Base-by-base conservation (phyloP, 2,888 invertebrate genomes). In the Electrophaes corylata region DNA sequence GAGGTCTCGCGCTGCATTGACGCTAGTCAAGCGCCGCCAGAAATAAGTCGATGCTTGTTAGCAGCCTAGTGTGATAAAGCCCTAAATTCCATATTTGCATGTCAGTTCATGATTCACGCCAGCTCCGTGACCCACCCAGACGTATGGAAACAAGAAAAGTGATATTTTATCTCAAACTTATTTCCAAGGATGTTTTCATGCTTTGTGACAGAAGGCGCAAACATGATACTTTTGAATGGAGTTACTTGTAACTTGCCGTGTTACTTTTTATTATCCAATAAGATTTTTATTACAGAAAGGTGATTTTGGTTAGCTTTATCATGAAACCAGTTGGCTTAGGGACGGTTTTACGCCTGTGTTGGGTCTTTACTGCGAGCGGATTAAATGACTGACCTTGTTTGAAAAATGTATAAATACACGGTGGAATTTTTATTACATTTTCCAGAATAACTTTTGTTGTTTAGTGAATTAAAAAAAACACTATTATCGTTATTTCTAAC, bases 141-240 rank as follows among this genome's bases (percentile, higher is more conserved):
- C 39, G 50, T 64, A 60, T 47, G 65, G 73, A 71, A 59, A 57
- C 37, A 47, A 67, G 62, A 63, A 33, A 12, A 18, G 66, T 60
- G 52, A 54, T 56, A 54, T 61, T 53, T 29, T 19, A 55, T 40
- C 45, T 26, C 26, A 26, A 59, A 59, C 59, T 59, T 59, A 70
- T 71, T 74, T 62, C 62, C 60, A 64, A 59, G 54, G 65, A 67
- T 68, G 60, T 69, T 69, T 69, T 72, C 67, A 66, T 67, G 60
- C 65, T 46, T 57, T 52, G 60, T 59, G 60, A 62, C 52, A 56
- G 48, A 51, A 57, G 60, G 60, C 53, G 56, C 60, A 58, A 57
- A 55, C 54, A 58, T 33, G 48, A 52, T 51, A 57, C 48, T 63
- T 47, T 49, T 49, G 45, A 49, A 50, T 54, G 50, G 37, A 59